phyloP scores from a whole-genome alignment of 2,113 vertebrate genomes.

The Aldabrachelys gigantea region DNA sequence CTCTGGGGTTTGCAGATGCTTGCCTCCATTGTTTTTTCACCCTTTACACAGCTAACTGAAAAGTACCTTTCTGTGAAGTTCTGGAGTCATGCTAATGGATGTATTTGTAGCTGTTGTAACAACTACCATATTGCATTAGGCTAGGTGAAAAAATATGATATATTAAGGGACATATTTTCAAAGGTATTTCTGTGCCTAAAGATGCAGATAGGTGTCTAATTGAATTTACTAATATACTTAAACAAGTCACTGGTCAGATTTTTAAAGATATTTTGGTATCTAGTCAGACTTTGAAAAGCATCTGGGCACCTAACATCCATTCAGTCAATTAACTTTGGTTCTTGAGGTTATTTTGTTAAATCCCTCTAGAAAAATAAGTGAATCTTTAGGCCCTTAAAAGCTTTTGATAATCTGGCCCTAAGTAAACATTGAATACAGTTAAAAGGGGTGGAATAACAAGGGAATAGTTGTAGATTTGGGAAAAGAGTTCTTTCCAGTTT shows the following conservation, averaged over 20 bases:
- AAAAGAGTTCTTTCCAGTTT: neutral
- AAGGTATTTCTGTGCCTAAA: neutral
- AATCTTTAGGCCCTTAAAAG: neutral
- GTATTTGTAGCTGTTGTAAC: neutral
- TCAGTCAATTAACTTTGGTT: too few relatives aligned
- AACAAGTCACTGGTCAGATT: neutral
- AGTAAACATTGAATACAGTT: neutral
- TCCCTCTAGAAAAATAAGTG: neutral
- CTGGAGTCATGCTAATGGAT: neutral
- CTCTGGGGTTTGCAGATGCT: too few relatives aligned
- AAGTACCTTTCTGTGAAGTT: neutral
- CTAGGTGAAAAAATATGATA: neutral
- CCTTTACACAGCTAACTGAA: accelerated
- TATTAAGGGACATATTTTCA: neutral
- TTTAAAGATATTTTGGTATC: neutral
- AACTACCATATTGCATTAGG: neutral
- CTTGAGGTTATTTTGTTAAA: too few relatives aligned
- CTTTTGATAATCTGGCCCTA: neutral
- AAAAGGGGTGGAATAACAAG: neutral
- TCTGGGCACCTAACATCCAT: too few relatives aligned
- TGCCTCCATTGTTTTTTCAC: neutral
- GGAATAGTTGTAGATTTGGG: neutral
- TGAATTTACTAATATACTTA: neutral
- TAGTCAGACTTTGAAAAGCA: neutral
- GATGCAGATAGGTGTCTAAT: neutral